These are phyloP conservation scores for Pantherophis alleghaniensis DNA, from an alignment of 2,797 vertebrate genomes.

Conservation along the genomic window DNA sequence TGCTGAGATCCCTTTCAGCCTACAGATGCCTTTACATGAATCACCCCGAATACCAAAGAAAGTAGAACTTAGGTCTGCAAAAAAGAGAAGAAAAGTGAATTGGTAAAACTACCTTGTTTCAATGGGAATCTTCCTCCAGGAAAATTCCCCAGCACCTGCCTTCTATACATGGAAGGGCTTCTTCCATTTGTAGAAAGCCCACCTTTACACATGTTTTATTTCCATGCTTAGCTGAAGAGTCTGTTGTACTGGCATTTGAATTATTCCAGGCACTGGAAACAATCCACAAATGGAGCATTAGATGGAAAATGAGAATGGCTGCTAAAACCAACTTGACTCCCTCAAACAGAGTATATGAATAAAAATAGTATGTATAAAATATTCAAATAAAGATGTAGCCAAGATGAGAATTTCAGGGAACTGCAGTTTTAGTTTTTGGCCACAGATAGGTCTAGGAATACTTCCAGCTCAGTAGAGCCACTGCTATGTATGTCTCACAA, in stretches of 20 bases:
- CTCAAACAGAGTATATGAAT: not conserved
- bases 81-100: not conserved
- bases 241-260: not conserved
- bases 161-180: not conserved
- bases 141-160: not conserved
- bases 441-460: not conserved
- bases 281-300: not conserved
- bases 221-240: not conserved
- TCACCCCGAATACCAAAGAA: not conserved
- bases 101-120: not conserved
- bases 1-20: not conserved
- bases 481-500: not conserved
- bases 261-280: not conserved
- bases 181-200: not conserved
- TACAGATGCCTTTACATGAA: not conserved
- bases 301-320: not conserved
- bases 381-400: not conserved
- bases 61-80: not conserved
- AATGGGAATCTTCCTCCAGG: not conserved
- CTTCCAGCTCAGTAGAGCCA: not conserved
- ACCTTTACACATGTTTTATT: not conserved
- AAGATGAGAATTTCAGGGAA: not conserved
- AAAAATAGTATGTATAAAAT: not conserved
- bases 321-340: not conserved
- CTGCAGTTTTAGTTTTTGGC: not conserved